Percentiles rank a stretch among this genome's conserved stretches.
These are phyloP conservation scores for Anoura caudifer DNA, from an alignment of 2,113 vertebrate species.

Conservation along the genomic window DNA sequence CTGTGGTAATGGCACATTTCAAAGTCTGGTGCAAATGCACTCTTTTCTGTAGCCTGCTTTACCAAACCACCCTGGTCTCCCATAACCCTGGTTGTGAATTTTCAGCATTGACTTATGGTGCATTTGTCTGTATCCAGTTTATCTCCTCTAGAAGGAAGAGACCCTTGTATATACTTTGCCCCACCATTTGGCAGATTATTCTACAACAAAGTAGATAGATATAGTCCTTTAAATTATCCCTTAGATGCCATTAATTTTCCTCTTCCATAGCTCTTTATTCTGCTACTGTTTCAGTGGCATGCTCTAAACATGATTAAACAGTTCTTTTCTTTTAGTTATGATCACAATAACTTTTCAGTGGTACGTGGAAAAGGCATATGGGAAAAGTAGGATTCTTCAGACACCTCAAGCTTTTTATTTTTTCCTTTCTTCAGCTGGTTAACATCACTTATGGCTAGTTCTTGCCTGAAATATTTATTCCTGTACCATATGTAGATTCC, in stretches of 20 bases:
- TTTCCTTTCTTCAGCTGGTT: not conserved
- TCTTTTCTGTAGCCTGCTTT: not conserved
- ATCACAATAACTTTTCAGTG: not conserved
- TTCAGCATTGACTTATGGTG: not conserved
- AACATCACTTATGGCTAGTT: not conserved
- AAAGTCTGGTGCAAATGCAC: not conserved
- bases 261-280: conserved; percentile 17
- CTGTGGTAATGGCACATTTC: not conserved
- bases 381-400: not conserved
- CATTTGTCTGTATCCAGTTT: not conserved
- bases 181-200: not conserved
- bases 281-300: not conserved
- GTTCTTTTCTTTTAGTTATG: not conserved
- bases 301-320: conserved; percentile 45
- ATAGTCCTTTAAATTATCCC: not conserved
- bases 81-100: not conserved
- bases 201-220: not conserved
- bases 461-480: conserved; percentile 2
- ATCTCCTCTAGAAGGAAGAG: not conserved
- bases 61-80: not conserved
- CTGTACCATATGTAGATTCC: not conserved
- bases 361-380: not conserved
- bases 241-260: conserved; percentile 22
- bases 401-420: not conserved
- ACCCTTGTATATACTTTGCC: not conserved